These are phyloP conservation scores for Oedothorax gibbosus DNA, from an alignment of 1,140 invertebrate genomes.

Conservation along the genomic window DNA sequence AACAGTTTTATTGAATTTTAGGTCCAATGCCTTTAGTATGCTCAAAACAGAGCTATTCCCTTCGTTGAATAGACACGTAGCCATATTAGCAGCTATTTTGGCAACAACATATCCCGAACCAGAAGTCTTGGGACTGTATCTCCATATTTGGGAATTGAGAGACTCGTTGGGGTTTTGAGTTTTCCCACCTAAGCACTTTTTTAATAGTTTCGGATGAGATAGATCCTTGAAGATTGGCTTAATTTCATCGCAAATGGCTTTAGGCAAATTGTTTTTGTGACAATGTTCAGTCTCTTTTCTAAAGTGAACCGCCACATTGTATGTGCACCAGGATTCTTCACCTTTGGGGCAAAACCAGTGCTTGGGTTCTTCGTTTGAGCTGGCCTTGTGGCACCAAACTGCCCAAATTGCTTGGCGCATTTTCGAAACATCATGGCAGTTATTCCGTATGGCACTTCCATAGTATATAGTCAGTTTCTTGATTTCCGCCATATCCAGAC, in stretches of 20 bases:
- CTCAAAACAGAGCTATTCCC: background rate
- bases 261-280: background rate
- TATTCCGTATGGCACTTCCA: slow-evolving; percentile 5
- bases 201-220: background rate
- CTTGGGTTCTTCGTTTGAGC: background rate
- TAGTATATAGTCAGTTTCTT: slow-evolving; percentile 15
- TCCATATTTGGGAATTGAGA: background rate
- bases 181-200: slow-evolving; percentile 1
- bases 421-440: background rate
- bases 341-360: background rate
- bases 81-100: background rate
- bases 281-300: background rate
- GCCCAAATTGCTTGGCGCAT: background rate
- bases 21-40: background rate
- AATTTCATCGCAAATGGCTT: background rate
- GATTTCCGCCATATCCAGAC: background rate
- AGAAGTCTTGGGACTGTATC: background rate
- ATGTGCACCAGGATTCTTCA: background rate
- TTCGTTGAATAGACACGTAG: background rate
- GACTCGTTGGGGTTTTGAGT: slow-evolving; percentile 18
- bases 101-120: background rate
- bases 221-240: background rate
- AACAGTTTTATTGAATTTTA: background rate
- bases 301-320: background rate
- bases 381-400: background rate